Base-by-base conservation (phyloP, 35 echinoderm and acorn worm genomes). In the Anneissia japonica region DNA sequence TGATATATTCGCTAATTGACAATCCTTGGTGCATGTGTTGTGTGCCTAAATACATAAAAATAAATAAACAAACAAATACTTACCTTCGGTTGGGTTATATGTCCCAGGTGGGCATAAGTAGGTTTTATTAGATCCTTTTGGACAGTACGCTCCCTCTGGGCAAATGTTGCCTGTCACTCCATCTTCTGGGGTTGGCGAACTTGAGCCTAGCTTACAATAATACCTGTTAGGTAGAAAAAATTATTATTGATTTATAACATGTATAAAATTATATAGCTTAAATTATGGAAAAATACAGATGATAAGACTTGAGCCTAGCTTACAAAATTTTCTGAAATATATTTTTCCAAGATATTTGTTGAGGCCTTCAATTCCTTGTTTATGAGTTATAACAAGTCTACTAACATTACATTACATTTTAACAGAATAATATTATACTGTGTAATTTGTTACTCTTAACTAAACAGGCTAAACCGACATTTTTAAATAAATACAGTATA, bases 1-100 rank as follows among this genome's bases (percentile, higher is more conserved):
- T n/a, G n/a, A n/a, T n/a, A n/a, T n/a, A n/a, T n/a, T n/a, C n/a
- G n/a, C n/a, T n/a, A n/a, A n/a, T n/a, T n/a, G n/a, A n/a, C n/a
- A n/a, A n/a, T n/a, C n/a, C n/a, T n/a, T n/a, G n/a, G n/a, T n/a
- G n/a, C n/a, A n/a, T n/a, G n/a, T n/a, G n/a, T n/a, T n/a, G n/a
- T n/a, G n/a, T n/a, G n/a, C n/a, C n/a, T n/a, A n/a, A n/a, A n/a
- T n/a, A n/a, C n/a, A n/a, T n/a, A n/a, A n/a, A n/a, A n/a, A n/a
- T n/a, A n/a, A n/a, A 12, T 14, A 36, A 38, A 12, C 39, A 0
- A 81, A 0, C 12, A 38, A 35, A 3, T 31, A 6, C 30, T 21
- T 79, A 93, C 95, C 95, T 97, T 92, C 74, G 17, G 91, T 93
- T 35, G 95, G 95, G 64, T 97, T 97, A 79, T 93, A 97, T 1